Evolutionary conservation across 2,888 invertebrate genomes (phyloP), one percentile per base, ranked within the genome.

Genomic region (Netelia inedita): DNA sequence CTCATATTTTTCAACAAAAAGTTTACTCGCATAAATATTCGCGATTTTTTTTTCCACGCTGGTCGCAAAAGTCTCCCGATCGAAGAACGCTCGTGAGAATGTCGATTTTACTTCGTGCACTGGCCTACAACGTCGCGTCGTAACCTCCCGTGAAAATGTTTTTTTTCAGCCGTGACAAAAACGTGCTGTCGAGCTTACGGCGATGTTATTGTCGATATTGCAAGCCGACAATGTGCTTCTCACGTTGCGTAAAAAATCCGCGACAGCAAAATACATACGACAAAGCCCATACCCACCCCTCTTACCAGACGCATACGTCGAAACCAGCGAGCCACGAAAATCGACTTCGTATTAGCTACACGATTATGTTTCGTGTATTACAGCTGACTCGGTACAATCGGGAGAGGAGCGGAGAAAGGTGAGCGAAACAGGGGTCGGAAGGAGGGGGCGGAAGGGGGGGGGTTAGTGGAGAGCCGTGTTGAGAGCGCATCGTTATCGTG

Each of bases 401-500:
- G n/a, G 16, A 19, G 19, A 16, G 57, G 57, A 19, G n/a, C 0
- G 57, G 9, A 57, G 14, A 46, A 14, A 46, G 46, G 14, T 2
- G 46, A 14, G 21, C 3, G 57, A 57, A 19, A 6, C 28, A 3
- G 28, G 28, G 3, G 2, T 1, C 28, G 28, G 28, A 1, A 28
- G 2, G 28, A 3, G 28, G 28, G 0, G n/a, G 28, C 2, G 0
- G n/a, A n/a, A n/a, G n/a, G 23, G 28, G 28, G 2, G 28, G 28
- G 5, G 28, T 2, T 28, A n/a, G n/a, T n/a, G 5, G 28, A 28
- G 28, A 28, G 28, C 28, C 3, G 28, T 28, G 28, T 28, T 28
- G 28, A 19, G 28, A 9, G 65, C 57, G 61, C 46, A 61, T 61
- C 41, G 53, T 73, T 84, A 79, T 85, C 85, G 79, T 74, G 85